Percentiles rank a stretch among this genome's conserved stretches.
These are phyloP conservation scores for Sandelia bainsii DNA, from an alignment of 2,797 vertebrate species.

Conservation along the genomic window DNA sequence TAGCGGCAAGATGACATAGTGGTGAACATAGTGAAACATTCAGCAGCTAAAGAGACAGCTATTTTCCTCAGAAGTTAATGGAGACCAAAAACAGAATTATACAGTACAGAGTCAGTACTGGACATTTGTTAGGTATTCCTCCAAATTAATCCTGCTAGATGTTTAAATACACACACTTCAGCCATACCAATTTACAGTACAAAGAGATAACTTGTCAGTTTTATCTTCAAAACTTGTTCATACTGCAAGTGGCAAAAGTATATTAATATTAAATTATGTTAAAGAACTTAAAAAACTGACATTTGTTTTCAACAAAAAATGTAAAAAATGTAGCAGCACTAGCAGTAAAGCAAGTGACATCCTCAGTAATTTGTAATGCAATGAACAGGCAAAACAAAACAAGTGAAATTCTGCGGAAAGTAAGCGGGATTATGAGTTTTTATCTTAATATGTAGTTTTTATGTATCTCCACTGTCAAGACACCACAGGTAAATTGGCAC, in stretches of 20 bases:
- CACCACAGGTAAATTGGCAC: not conserved
- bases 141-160: no score
- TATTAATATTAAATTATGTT: no score
- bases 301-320: no score
- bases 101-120: not conserved
- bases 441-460: slow-evolving; percentile 1
- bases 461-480: not conserved
- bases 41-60: not conserved
- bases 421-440: not conserved
- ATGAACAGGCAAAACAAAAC: not conserved
- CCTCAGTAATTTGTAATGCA: not conserved
- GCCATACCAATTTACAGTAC: not conserved
- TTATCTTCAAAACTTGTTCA: not conserved
- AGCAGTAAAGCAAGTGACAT: not conserved
- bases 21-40: no score
- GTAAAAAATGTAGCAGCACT: no score
- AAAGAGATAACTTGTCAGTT: no score
- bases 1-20: no score
- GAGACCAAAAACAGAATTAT: not conserved
- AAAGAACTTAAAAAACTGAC: no score
- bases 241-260: not conserved
- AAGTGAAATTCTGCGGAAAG: not conserved
- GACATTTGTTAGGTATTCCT: no score
- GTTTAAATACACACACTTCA: not conserved
- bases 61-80: not conserved